Percentiles rank a stretch among this genome's conserved stretches.
phyloP scores from a whole-genome alignment of 2,113 vertebrate genomes.

The Craseonycteris thonglongyai region DNA sequence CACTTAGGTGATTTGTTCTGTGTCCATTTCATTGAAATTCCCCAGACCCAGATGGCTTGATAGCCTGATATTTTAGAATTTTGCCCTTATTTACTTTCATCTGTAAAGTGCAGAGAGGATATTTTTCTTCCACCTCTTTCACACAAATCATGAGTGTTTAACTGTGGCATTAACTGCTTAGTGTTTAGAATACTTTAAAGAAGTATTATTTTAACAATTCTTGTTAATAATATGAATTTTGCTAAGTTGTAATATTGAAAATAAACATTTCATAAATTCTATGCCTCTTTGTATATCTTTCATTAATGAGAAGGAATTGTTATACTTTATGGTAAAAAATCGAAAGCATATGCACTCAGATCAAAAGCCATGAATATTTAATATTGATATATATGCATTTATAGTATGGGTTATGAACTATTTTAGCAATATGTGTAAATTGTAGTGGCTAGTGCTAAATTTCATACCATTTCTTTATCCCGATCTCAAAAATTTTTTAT shows the following conservation, averaged over 20 bases:
- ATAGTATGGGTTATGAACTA: neutral
- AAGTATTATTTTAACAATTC: neutral
- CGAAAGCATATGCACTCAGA: neutral
- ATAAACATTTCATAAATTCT: neutral
- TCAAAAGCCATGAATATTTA: neutral
- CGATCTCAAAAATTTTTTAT: neutral
- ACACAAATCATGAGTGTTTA: neutral
- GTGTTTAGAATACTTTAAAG: neutral
- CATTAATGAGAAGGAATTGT: neutral
- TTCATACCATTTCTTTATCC: neutral
- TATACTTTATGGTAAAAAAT: neutral
- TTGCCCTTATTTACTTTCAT: conserved; percentile 62
- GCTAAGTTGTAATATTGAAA: neutral
- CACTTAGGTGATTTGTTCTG: conserved; percentile 72
- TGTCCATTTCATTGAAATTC: conserved; percentile 67
- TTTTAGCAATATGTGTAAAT: neutral
- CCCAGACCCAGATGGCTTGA: conserved; percentile 71
- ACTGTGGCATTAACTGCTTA: neutral
- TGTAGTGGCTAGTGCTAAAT: neutral
- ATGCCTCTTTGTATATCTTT: neutral
- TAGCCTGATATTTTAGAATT: conserved; percentile 67
- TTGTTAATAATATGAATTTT: neutral
- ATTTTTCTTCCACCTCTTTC: conserved; percentile 6
- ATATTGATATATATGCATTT: neutral
- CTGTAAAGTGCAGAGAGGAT: neutral